Conservation (phyloP, 30 jellyfish, hydroid and myxozoan species). For the Mastigias papua region DNA sequence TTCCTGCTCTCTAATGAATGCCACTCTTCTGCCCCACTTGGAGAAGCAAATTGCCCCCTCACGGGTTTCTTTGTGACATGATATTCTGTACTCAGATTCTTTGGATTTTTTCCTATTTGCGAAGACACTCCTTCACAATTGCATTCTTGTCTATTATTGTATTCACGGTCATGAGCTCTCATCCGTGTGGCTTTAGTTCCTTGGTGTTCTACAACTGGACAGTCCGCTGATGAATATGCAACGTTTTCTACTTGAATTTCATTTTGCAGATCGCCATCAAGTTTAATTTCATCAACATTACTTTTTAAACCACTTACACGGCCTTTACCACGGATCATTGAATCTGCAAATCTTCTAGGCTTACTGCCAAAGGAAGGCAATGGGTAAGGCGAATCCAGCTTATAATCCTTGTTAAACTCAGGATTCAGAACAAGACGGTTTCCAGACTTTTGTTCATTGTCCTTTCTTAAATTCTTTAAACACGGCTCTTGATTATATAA, state of each 20-base stretch:
- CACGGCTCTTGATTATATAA: neutral
- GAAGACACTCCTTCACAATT: neutral
- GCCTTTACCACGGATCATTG: neutral
- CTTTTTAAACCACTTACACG: neutral
- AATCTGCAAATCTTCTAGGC: neutral
- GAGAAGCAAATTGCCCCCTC: conserved; percentile 9
- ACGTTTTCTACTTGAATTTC: neutral
- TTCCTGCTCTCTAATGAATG: neutral
- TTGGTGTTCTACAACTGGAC: neutral
- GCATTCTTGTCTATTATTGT: neutral
- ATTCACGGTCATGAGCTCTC: conserved; percentile 14
- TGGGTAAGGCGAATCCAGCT: neutral
- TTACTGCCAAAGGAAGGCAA: neutral
- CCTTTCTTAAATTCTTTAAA: neutral
- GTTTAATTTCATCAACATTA: neutral
- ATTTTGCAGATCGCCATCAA: neutral
- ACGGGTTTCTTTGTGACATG: neutral
- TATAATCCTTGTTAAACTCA: neutral
- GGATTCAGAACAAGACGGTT: neutral
- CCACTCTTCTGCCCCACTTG: neutral
- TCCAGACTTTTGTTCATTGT: neutral
- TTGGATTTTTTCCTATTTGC: neutral
- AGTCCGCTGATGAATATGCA: neutral
- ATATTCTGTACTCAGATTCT: neutral
- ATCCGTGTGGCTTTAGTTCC: conserved; percentile 6